phyloP scores from a whole-genome alignment of 2,888 invertebrate species.

The Leptinotarsa peninsularis region DNA sequence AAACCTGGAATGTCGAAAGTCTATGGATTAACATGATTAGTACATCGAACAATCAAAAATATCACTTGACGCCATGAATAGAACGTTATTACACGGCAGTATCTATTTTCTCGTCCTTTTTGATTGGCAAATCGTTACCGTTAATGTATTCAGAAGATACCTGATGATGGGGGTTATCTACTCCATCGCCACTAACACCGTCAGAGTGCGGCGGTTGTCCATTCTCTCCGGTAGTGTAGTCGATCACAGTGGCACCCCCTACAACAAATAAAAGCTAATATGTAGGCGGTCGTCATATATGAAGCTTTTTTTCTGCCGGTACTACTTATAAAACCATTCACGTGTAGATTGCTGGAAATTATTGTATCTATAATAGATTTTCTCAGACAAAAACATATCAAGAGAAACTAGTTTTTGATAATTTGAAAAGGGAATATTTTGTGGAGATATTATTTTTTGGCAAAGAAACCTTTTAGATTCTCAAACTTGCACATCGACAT shows the following conservation, averaged over 20 bases:
- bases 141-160: slow-evolving; percentile 72
- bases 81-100: slow-evolving; percentile 69
- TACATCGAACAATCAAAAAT: slow-evolving; percentile 6
- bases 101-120: slow-evolving; percentile 72
- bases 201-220: slow-evolving; percentile 59
- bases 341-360: background rate
- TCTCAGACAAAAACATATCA: no score
- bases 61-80: background rate
- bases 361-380: no score
- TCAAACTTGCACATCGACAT: no score
- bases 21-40: background rate
- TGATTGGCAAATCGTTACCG: slow-evolving; percentile 69
- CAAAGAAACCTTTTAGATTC: no score
- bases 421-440: no score
- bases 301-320: background rate
- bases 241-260: slow-evolving; percentile 67
- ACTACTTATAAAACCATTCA: background rate
- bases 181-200: slow-evolving; percentile 61
- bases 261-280: slow-evolving; percentile 61
- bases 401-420: no score
- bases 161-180: slow-evolving; percentile 69
- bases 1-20: slow-evolving; percentile 24
- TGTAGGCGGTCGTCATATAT: slow-evolving; percentile 38
- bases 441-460: no score
- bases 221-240: slow-evolving; percentile 63